Conservation (phyloP, 2,113 vertebrate genomes). For the Clinocottus analis region DNA sequence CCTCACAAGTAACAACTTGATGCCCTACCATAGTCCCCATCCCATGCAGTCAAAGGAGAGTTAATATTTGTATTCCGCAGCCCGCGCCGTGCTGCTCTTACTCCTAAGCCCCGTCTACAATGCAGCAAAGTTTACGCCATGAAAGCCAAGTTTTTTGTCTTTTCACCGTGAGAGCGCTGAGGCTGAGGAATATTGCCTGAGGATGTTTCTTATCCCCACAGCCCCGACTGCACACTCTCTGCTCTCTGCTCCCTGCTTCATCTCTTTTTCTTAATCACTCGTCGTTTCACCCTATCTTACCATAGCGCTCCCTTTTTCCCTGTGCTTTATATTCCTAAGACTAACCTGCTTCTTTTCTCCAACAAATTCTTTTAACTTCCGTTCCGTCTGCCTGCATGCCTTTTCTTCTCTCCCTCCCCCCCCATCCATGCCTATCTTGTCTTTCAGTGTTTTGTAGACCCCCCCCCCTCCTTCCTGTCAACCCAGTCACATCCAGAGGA, state of each 20-base stretch:
- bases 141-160: conserved; percentile 71
- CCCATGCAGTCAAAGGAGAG: conserved; percentile 56
- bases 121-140: conserved; percentile 73
- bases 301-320: conserved; percentile 29
- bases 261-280: conserved; percentile 71
- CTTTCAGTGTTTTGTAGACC: conserved; percentile 37
- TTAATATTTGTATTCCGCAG: conserved; percentile 75
- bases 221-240: conserved; percentile 54
- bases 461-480: conserved; percentile 53
- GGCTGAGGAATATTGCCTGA: conserved; percentile 72
- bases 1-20: conserved; percentile 50
- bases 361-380: conserved; percentile 35
- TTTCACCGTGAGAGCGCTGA: conserved; percentile 70
- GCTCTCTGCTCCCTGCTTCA: conserved; percentile 50
- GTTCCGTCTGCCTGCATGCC: conserved; percentile 2
- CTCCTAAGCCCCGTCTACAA: conserved; percentile 61
- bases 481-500: conserved; percentile 43
- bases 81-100: conserved; percentile 35
- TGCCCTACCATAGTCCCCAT: conserved; percentile 35
- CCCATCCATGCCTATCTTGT: conserved; percentile 15
- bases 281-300: conserved; percentile 56
- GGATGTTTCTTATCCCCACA: conserved; percentile 78
- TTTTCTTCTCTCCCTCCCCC: conserved; percentile 24
- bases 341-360: conserved; percentile 39
- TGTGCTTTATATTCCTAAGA: conserved; percentile 29